A percentile compares a stretch with the other conserved stretches of the same genome.
These are phyloP conservation scores for Andinoacara biseriatus DNA, from an alignment of 2,113 vertebrate genomes.

Conservation along the genomic window DNA sequence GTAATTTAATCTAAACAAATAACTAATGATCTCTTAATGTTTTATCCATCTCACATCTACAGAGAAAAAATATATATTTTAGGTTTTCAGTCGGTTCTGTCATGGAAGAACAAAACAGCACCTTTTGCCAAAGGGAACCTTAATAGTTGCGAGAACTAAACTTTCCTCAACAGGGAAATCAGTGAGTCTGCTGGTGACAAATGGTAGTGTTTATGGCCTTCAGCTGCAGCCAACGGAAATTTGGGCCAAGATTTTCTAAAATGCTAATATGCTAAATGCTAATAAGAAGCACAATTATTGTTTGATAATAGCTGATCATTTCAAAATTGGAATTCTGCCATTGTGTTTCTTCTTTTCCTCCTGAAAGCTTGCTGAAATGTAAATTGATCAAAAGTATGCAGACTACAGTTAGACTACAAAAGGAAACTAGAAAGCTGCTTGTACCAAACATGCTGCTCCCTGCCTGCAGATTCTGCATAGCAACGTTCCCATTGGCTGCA, in stretches of 20 bases:
- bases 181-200: background rate
- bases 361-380: background rate
- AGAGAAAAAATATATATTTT: background rate
- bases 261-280: background rate
- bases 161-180: background rate
- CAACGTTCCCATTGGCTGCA: background rate
- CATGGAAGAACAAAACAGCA: too few relatives aligned
- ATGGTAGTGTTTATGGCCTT: background rate
- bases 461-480: background rate
- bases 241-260: background rate
- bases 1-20: background rate
- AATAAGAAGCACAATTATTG: background rate
- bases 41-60: background rate
- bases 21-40: background rate
- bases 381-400: background rate
- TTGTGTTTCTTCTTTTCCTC: background rate
- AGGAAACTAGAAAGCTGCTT: background rate
- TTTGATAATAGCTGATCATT: background rate
- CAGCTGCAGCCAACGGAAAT: background rate
- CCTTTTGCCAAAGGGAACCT: background rate
- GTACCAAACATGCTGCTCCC: background rate
- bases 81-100: background rate
- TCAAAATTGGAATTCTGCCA: background rate
- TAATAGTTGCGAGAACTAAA: background rate
- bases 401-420: background rate